Conservation (phyloP, 2,797 vertebrate genomes). For the Halcyon chelicuti region DNA sequence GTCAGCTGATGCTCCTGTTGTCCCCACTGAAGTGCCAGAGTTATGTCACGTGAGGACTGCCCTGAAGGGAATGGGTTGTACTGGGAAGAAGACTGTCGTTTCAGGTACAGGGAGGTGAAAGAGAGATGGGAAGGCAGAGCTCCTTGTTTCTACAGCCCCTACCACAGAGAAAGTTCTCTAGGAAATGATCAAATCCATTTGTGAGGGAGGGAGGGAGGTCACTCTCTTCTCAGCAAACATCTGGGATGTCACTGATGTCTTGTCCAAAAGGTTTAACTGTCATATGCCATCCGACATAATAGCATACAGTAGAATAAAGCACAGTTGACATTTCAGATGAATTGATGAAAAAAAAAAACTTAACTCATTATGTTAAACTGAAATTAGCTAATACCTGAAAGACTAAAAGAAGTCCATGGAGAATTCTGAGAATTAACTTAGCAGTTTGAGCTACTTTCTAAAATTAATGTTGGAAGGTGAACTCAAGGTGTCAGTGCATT, state of each 20-base stretch:
- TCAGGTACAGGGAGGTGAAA: not conserved
- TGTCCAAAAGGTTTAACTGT: not conserved
- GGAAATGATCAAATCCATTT: not conserved
- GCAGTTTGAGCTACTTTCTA: constrained; percentile 2
- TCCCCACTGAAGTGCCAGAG: not conserved
- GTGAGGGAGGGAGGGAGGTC: not conserved
- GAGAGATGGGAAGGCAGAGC: not conserved
- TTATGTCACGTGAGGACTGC: not conserved
- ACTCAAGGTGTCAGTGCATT: not conserved
- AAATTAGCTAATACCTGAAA: not conserved
- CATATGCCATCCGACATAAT: not conserved
- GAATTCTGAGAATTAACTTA: not conserved
- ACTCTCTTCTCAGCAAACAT: not conserved
- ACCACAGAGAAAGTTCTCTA: not conserved
- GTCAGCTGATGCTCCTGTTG: not conserved
- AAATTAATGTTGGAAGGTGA: not conserved
- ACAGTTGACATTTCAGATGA: not conserved
- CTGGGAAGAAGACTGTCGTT: not conserved
- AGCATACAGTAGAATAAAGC: not conserved
- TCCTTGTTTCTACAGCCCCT: not conserved
- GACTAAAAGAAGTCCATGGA: not conserved
- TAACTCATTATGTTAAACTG: not conserved
- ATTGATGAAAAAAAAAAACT: not conserved
- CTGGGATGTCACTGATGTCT: rapidly evolving
- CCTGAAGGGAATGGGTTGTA: not conserved